These are phyloP conservation scores for Sturnus vulgaris DNA, from an alignment of 2,113 vertebrate species.

Conservation along the genomic window DNA sequence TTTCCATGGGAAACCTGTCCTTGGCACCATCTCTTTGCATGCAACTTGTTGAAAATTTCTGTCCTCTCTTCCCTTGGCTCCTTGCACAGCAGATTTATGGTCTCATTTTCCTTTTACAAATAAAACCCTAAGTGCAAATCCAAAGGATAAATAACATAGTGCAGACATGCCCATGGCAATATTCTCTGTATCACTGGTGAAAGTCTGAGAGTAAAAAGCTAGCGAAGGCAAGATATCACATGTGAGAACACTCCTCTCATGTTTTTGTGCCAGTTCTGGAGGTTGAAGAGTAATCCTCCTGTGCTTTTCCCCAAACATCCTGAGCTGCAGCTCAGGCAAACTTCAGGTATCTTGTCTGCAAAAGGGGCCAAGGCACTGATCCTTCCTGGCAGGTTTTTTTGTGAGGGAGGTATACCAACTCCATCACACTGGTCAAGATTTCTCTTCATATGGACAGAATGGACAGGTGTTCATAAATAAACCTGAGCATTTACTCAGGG, in stretches of 20 bases:
- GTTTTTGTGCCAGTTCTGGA: not conserved
- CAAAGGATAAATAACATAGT: constrained; percentile 20
- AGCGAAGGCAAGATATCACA: constrained; percentile 8
- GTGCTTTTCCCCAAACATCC: not conserved
- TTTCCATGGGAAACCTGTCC: not conserved
- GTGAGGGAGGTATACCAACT: not conserved
- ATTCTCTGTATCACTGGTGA: not conserved
- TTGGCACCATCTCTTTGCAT: not conserved
- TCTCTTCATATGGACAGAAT: not conserved
- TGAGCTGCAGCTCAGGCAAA: not conserved
- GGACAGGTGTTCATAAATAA: not conserved
- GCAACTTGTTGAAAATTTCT: constrained; percentile 12
- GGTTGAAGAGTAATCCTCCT: not conserved
- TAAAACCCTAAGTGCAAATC: constrained; percentile 30
- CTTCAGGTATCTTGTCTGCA: not conserved
- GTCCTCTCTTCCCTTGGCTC: constrained; percentile 3
- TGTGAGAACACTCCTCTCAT: not conserved
- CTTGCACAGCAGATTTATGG: constrained; percentile 23
- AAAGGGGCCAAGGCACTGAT: not conserved
- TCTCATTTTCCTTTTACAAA: constrained; percentile 38
- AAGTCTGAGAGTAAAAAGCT: constrained; percentile 31
- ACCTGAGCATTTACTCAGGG: not conserved
- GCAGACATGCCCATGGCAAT: not conserved
- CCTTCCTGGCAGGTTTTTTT: not conserved
- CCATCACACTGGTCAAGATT: not conserved